These are phyloP conservation scores for Botia almorhae DNA, from an alignment of 2,797 vertebrate genomes.

Conservation along the genomic window DNA sequence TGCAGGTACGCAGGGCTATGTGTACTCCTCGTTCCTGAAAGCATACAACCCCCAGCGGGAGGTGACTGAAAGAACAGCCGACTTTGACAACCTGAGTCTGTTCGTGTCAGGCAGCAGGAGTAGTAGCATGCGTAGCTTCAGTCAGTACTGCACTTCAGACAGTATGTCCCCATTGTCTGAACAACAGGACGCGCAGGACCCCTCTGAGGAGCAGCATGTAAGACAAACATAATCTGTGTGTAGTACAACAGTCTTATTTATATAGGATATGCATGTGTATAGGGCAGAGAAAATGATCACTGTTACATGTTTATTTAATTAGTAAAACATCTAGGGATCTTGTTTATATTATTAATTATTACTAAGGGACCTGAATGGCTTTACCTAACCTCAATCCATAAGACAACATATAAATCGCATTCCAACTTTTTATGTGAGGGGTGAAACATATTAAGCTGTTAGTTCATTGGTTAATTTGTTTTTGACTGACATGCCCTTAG, in stretches of 20 bases:
- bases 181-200: conserved; percentile 76
- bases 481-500: too few species aligned
- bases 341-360: neutral
- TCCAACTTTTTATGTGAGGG: too few species aligned
- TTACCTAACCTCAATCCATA: too few species aligned
- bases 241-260: neutral
- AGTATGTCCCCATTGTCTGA: conserved; percentile 79
- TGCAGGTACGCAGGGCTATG: conserved; percentile 83
- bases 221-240: conserved; percentile 50
- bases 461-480: too few species aligned
- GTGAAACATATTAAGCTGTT: too few species aligned
- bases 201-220: conserved; percentile 83
- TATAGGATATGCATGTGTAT: neutral
- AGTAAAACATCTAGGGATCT: neutral
- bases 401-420: too few species aligned
- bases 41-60: conserved; percentile 87
- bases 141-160: conserved; percentile 63
- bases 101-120: conserved; percentile 83
- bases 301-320: too few species aligned
- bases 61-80: conserved; percentile 72
- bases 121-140: conserved; percentile 71
- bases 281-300: neutral
- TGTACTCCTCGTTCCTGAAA: conserved; percentile 95
- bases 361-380: too few species aligned
- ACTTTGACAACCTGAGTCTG: conserved; percentile 94